phyloP scores from a whole-genome alignment of 2,797 vertebrate genomes.

The Liparis tanakae region DNA sequence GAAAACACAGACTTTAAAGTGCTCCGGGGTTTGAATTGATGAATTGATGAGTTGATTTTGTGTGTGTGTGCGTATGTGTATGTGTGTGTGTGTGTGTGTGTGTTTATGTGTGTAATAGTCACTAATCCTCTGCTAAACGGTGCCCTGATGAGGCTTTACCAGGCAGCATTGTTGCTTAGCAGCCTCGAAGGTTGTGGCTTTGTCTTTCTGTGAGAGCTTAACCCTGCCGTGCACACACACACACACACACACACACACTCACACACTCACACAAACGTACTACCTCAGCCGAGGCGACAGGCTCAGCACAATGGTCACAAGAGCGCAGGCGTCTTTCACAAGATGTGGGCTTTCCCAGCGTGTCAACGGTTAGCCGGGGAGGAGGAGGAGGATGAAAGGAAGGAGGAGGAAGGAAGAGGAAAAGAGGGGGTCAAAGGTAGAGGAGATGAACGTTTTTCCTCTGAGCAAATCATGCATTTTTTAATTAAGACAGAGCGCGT shows the following conservation, averaged over 20 bases:
- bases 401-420: conserved; percentile 40
- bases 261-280: conserved; percentile 33
- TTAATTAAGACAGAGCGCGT: conserved; percentile 72
- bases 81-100: conserved; percentile 58
- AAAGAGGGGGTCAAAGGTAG: conserved; percentile 58
- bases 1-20: conserved; percentile 42
- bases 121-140: conserved; percentile 77
- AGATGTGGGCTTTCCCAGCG: conserved; percentile 49
- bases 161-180: conserved; percentile 77
- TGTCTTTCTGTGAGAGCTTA: conserved; percentile 84
- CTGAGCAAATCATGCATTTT: conserved; percentile 71
- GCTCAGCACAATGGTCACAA: conserved; percentile 52
- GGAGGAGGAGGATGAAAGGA: conserved; percentile 15
- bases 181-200: conserved; percentile 77
- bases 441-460: conserved; percentile 66
- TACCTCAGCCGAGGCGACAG: conserved; percentile 63
- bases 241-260: conserved; percentile 38
- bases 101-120: conserved; percentile 62
- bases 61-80: conserved; percentile 49
- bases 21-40: conserved; percentile 51
- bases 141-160: conserved; percentile 75
- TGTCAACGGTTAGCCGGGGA: conserved; percentile 50
- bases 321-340: conserved; percentile 36
- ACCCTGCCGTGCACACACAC: conserved; percentile 63
- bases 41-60: conserved; percentile 56